Conservation (phyloP, 2,113 vertebrate genomes). For the Anhinga anhinga region DNA sequence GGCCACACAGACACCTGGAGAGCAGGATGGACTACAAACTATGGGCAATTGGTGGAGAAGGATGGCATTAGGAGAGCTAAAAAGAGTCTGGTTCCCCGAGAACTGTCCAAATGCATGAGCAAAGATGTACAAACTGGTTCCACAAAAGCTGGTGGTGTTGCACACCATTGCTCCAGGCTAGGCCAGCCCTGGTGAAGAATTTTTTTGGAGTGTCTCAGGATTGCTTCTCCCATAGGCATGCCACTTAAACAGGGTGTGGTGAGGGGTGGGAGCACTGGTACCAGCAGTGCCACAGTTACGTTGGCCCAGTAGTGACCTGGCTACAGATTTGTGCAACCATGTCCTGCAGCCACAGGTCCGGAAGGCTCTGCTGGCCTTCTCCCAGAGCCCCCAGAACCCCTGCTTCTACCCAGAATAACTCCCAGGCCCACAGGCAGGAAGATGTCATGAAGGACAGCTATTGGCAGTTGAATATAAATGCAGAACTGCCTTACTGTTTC, state of each 20-base stretch:
- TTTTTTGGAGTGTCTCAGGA: not conserved
- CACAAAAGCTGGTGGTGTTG: not conserved
- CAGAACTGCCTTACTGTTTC: not conserved
- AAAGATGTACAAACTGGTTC: not conserved
- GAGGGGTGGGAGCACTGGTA: not conserved
- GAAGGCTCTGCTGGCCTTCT: not conserved
- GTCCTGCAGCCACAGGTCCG: not conserved
- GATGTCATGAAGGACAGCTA: not conserved
- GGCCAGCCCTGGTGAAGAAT: not conserved
- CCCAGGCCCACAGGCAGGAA: not conserved
- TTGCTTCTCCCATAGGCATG: not conserved
- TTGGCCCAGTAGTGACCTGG: not conserved
- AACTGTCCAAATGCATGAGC: not conserved
- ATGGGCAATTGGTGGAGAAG: not conserved
- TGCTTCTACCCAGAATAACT: not conserved
- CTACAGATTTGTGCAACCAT: not conserved
- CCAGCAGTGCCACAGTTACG: not conserved
- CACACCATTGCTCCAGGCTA: not conserved
- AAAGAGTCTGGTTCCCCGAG: not conserved
- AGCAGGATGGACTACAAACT: not conserved
- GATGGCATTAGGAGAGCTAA: not conserved
- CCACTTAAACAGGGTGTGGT: not conserved
- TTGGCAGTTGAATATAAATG: not conserved
- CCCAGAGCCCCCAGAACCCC: not conserved
- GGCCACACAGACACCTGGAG: not conserved